phyloP scores from a whole-genome alignment of 1,140 invertebrate species.

The Drosophila asahinai region DNA sequence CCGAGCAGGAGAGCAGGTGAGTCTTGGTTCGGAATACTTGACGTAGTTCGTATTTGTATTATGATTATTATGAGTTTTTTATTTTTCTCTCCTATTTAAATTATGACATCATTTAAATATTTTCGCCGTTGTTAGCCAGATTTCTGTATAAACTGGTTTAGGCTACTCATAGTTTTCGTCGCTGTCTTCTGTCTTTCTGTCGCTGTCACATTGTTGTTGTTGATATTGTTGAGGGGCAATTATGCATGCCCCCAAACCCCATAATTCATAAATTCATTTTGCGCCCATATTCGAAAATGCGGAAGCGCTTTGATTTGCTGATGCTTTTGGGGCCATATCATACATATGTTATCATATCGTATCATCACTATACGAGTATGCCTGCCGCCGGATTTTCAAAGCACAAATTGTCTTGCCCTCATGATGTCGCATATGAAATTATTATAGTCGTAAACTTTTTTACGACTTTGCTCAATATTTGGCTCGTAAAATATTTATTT shows the following conservation, averaged over 20 bases:
- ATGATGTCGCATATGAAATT: slow-evolving; percentile 47
- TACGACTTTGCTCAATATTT: slow-evolving; percentile 67
- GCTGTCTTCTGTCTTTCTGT: slow-evolving; percentile 36
- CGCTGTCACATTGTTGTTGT: slow-evolving; percentile 27
- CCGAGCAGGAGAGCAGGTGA: slow-evolving; percentile 47
- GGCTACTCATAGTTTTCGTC: slow-evolving; percentile 50
- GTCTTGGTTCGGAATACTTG: slow-evolving; percentile 44
- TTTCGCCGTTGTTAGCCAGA: slow-evolving; percentile 66
- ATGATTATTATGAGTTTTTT: slow-evolving; percentile 66
- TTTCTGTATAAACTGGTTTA: slow-evolving; percentile 75
- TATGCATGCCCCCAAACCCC: slow-evolving; percentile 73
- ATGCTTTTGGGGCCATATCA: slow-evolving; percentile 51
- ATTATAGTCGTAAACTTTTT: slow-evolving; percentile 65
- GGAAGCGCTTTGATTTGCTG: slow-evolving; percentile 71
- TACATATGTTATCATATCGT: slow-evolving; percentile 28
- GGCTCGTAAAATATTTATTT: slow-evolving; percentile 62
- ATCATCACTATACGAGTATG: no score
- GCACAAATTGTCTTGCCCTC: slow-evolving; percentile 24
- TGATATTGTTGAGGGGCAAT: slow-evolving; percentile 50
- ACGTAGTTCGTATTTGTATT: slow-evolving; percentile 62
- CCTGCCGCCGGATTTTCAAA: slow-evolving; percentile 25
- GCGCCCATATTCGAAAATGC: slow-evolving; percentile 72
- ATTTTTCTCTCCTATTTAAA: slow-evolving; percentile 67
- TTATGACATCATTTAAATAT: slow-evolving; percentile 84
- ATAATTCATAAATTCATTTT: slow-evolving; percentile 77